Conservation (phyloP, 2,113 vertebrate species). For the Plecturocebus donacophilus region DNA sequence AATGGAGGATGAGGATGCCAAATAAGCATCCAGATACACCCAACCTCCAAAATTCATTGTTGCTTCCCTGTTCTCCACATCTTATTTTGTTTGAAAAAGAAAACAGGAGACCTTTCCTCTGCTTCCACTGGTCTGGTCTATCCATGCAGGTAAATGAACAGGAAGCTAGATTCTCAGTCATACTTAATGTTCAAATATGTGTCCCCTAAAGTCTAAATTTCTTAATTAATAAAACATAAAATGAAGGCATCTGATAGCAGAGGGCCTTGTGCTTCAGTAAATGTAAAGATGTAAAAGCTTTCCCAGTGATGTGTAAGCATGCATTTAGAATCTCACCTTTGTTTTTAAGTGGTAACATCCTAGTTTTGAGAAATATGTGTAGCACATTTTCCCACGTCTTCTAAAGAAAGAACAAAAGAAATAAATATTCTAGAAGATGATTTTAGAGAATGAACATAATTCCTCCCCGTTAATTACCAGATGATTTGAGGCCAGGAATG, state of each 20-base stretch:
- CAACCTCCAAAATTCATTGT: no score
- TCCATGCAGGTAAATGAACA: background rate
- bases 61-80: background rate
- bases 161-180: background rate
- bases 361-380: slow-evolving; percentile 13
- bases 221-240: background rate
- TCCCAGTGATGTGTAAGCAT: background rate
- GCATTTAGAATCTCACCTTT: background rate
- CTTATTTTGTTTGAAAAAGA: background rate
- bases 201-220: background rate
- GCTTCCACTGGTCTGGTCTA: background rate
- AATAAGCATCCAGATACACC: background rate
- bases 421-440: slow-evolving; percentile 69
- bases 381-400: slow-evolving; percentile 68
- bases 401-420: slow-evolving; percentile 71
- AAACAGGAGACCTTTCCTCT: background rate
- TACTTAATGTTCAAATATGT: background rate
- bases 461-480: slow-evolving; percentile 62
- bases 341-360: background rate
- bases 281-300: background rate
- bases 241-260: background rate
- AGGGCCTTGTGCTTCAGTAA: background rate
- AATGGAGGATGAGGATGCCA: background rate
- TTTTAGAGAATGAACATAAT: slow-evolving; percentile 74
- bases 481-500: slow-evolving; percentile 78